These are phyloP conservation scores for Squalus acanthias DNA, from an alignment of 2,797 vertebrate species.

Conservation along the genomic window DNA sequence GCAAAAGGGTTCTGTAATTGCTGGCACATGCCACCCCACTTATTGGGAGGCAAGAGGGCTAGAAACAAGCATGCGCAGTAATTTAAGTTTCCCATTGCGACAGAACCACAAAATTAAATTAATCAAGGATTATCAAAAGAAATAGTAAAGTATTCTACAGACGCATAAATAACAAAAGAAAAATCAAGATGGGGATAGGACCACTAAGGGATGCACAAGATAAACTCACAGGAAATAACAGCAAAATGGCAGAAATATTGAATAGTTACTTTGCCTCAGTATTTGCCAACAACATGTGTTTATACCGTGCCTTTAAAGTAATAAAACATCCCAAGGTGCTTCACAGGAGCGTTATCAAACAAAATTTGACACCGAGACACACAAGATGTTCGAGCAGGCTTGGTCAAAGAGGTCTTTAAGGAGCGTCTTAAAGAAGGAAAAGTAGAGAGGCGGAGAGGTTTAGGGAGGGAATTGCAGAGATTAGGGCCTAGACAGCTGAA, in stretches of 20 bases:
- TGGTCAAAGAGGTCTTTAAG: too few species aligned
- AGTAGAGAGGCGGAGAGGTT: too few species aligned
- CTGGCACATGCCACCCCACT: background rate
- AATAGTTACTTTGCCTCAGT: background rate
- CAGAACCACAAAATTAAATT: background rate
- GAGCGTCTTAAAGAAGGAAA: too few species aligned
- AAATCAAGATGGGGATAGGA: background rate
- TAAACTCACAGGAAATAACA: background rate
- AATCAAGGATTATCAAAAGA: background rate
- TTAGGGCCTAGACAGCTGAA: too few species aligned
- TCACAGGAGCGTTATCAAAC: too few species aligned
- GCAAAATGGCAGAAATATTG: background rate
- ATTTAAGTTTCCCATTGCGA: background rate
- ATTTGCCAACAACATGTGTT: too few species aligned
- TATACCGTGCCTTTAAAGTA: too few species aligned
- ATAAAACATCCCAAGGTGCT: too few species aligned
- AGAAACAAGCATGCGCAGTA: background rate
- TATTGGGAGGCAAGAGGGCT: background rate
- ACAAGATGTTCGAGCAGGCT: too few species aligned
- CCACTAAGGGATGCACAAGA: background rate
- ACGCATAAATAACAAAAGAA: background rate
- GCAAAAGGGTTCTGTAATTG: background rate
- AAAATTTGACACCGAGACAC: too few species aligned
- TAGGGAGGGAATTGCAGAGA: too few species aligned
- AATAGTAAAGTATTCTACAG: background rate